A percentile compares a stretch with the other conserved stretches of the same genome.
Evolutionary conservation across 2,797 vertebrate species (phyloP).

Genomic region (Manis pentadactyla): DNA sequence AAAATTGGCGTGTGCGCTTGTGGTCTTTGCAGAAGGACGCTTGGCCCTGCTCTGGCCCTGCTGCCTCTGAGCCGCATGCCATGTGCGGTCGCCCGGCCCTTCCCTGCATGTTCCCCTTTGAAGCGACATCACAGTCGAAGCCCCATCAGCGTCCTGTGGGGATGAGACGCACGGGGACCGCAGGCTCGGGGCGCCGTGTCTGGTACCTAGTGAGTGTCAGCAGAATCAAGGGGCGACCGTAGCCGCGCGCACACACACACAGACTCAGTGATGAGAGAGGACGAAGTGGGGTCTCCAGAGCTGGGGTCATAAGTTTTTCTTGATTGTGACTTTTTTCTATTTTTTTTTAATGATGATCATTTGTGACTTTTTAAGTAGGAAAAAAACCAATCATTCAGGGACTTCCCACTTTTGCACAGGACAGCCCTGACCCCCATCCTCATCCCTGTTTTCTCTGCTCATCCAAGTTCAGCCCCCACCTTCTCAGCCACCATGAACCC

Average conservation of each 20-base stretch:
- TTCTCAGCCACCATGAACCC: not conserved
- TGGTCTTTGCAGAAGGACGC: not conserved
- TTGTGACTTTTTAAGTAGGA: slow-evolving; percentile 8
- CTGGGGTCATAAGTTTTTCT: not conserved
- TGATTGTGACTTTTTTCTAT: not conserved
- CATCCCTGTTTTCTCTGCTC: not conserved
- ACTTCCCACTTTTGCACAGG: no score
- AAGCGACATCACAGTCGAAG: not conserved
- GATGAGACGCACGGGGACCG: not conserved
- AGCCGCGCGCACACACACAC: not conserved
- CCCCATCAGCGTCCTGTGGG: not conserved
- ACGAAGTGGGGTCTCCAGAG: not conserved
- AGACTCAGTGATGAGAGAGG: not conserved
- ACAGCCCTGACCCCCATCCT: not conserved
- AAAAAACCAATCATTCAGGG: not conserved
- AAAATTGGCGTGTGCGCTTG: not conserved
- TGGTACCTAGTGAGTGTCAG: not conserved
- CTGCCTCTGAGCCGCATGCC: not conserved
- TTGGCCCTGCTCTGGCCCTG: not conserved
- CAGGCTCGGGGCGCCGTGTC: not conserved
- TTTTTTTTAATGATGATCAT: not conserved
- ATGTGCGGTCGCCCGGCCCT: no score
- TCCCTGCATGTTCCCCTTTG: not conserved
- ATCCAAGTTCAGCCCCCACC: not conserved
- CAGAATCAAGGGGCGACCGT: not conserved